Conservation (phyloP, 2,797 vertebrate genomes). For the Phataginus tricuspis region DNA sequence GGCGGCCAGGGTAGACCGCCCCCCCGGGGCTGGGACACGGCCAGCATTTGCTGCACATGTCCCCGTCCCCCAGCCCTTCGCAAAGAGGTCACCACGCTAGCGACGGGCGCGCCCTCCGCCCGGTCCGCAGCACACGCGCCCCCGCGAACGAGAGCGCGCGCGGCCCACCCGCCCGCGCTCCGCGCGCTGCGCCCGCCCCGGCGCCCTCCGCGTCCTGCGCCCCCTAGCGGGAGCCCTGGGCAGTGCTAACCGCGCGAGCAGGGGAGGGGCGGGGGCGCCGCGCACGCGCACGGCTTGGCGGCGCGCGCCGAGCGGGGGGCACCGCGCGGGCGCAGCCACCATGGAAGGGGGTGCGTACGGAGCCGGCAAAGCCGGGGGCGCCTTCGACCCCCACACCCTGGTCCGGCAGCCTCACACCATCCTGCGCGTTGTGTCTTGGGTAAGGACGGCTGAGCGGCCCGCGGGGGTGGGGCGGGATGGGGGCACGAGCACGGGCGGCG, state of each 20-base stretch:
- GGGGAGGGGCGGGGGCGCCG: constrained; percentile 55
- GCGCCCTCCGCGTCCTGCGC: constrained; percentile 29
- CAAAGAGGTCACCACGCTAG: neutral
- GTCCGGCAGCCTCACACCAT: constrained; percentile 95
- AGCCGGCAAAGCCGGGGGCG: constrained; percentile 96
- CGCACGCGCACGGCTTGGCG: constrained; percentile 73
- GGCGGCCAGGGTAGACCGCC: neutral
- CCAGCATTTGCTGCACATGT: neutral
- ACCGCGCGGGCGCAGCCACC: constrained; percentile 72
- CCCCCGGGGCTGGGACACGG: neutral
- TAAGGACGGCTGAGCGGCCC: constrained; percentile 77
- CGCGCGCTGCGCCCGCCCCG: neutral
- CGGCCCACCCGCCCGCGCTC: neutral
- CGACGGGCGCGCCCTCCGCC: neutral
- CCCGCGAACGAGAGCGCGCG: neutral
- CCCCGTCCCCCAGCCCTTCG: neutral
- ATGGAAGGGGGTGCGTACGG: constrained; percentile 96
- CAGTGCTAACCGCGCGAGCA: neutral
- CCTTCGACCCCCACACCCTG: constrained; percentile 95
- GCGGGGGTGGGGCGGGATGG: neutral
- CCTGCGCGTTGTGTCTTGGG: constrained; percentile 93
- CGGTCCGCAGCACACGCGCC: neutral
- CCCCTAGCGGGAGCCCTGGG: constrained; percentile 62
- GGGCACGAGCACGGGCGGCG: neutral
- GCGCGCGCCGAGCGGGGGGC: constrained; percentile 76